Evolutionary conservation across 1,140 invertebrate species (phyloP).

Genomic region (Calliphora vicina): DNA sequence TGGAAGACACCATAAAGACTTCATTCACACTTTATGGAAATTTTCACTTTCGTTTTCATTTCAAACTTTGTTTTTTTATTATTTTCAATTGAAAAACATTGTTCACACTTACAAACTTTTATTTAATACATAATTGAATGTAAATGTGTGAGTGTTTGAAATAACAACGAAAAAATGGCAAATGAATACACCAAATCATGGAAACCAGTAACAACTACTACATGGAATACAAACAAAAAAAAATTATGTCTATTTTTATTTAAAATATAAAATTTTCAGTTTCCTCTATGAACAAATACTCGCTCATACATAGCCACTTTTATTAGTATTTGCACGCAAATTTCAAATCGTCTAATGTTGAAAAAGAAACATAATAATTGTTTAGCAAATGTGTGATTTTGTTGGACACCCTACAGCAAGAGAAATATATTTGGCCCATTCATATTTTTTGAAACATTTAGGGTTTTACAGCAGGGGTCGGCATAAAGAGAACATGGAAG

Average conservation of each 20-base stretch:
- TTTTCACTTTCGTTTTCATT: slow-evolving; percentile 26
- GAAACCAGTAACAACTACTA: not conserved
- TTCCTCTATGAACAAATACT: too few species aligned
- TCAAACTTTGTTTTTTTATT: too few species aligned
- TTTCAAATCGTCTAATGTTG: not conserved
- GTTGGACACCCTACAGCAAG: too few species aligned
- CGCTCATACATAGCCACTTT: not conserved
- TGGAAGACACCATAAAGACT: not conserved
- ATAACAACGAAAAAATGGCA: too few species aligned
- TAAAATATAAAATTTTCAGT: too few species aligned
- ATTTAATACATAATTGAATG: not conserved
- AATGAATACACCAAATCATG: too few species aligned
- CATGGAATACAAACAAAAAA: too few species aligned
- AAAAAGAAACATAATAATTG: not conserved
- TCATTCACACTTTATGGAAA: not conserved
- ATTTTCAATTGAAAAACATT: not conserved
- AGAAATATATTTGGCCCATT: too few species aligned
- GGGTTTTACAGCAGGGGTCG: too few species aligned
- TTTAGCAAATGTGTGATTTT: not conserved
- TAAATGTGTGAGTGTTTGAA: not conserved
- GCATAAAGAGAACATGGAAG: too few species aligned
- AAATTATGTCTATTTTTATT: not conserved
- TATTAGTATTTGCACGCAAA: not conserved
- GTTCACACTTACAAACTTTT: not conserved
- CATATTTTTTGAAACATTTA: too few species aligned